These are phyloP conservation scores for Aphelinus certus DNA, from an alignment of 1,140 invertebrate species.

Conservation along the genomic window DNA sequence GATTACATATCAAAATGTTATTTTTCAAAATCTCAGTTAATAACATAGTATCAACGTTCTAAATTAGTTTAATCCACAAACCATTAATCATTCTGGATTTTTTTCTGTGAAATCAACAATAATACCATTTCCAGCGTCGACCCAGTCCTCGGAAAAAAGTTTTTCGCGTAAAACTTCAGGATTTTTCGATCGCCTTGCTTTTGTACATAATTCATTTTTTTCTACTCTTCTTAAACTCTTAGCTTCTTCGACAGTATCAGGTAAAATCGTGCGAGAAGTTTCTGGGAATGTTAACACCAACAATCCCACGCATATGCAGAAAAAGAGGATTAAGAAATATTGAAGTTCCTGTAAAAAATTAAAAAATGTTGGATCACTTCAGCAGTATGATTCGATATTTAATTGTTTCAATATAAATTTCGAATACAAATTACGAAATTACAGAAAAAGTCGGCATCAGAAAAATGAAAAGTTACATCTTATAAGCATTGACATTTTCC, in stretches of 20 bases:
- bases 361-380: too few species aligned
- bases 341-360: constrained; percentile 30
- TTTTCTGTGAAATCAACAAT: constrained; percentile 58
- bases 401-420: too few species aligned
- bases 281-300: constrained; percentile 74
- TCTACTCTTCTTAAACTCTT: constrained; percentile 54
- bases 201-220: constrained; percentile 29
- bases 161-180: constrained; percentile 53
- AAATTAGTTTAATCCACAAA: background rate
- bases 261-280: constrained; percentile 71
- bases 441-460: too few species aligned
- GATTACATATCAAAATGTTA: too few species aligned
- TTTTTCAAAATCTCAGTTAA: too few species aligned
- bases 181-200: constrained; percentile 41
- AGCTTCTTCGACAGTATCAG: constrained; percentile 74
- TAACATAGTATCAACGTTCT: too few species aligned
- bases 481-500: too few species aligned
- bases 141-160: constrained; percentile 58
- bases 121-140: constrained; percentile 59
- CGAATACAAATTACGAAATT: too few species aligned
- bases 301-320: constrained; percentile 67
- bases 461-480: too few species aligned
- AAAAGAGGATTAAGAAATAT: constrained; percentile 38
- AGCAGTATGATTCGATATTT: too few species aligned
- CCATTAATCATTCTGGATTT: constrained; percentile 32